A percentile compares a stretch with the other conserved stretches of the same genome.
These are phyloP conservation scores for Nipponia nippon DNA, from an alignment of 2,113 vertebrate genomes.

Conservation along the genomic window DNA sequence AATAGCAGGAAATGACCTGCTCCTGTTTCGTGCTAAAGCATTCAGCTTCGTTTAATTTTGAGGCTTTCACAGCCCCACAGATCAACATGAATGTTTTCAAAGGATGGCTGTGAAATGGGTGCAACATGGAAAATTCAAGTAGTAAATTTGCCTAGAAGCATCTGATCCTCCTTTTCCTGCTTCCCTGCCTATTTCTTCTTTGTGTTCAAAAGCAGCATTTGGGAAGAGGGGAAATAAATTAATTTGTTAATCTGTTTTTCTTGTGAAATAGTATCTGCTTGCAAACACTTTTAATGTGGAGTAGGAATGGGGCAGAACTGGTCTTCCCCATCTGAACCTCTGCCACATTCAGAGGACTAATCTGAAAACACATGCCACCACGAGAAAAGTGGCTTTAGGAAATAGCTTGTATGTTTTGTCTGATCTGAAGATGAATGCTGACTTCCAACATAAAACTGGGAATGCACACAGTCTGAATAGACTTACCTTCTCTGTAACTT, in stretches of 20 bases:
- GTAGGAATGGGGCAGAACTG: not conserved
- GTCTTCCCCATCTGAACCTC: not conserved
- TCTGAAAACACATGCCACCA: not conserved
- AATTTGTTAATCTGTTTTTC: not conserved
- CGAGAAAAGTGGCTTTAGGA: not conserved
- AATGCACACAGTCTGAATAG: not conserved
- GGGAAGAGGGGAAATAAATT: not conserved
- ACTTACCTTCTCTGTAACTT: not conserved
- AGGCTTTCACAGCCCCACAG: not conserved
- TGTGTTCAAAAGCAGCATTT: not conserved
- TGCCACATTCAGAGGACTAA: not conserved
- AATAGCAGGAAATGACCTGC: slow-evolving; percentile 13
- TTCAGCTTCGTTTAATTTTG: not conserved
- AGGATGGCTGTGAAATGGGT: slow-evolving; percentile 19
- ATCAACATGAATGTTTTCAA: not conserved
- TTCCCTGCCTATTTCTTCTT: not conserved
- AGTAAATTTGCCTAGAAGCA: not conserved
- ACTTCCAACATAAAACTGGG: not conserved
- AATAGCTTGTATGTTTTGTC: not conserved
- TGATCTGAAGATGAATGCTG: not conserved
- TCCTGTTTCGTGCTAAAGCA: not conserved
- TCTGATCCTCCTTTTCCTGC: slow-evolving; percentile 7
- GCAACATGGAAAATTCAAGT: slow-evolving; percentile 1
- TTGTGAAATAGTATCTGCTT: slow-evolving; percentile 22
- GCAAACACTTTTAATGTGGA: not conserved